These are phyloP conservation scores for Xanthorhoe spadicearia DNA, from an alignment of 2,888 invertebrate species.

Conservation along the genomic window DNA sequence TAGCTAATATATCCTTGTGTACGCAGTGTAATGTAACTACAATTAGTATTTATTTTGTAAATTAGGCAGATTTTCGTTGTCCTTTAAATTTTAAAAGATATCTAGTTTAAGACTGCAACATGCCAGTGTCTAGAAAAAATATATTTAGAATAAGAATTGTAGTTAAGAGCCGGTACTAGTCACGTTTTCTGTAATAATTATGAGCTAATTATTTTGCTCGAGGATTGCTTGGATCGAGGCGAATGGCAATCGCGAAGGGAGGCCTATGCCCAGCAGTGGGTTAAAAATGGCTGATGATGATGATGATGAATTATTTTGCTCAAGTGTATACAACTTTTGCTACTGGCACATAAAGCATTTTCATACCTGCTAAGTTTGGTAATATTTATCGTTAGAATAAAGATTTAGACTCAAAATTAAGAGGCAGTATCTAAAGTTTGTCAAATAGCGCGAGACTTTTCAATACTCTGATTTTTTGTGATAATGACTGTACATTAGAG, in stretches of 20 bases:
- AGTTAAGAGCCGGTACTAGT: slow-evolving; percentile 79
- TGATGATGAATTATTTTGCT: slow-evolving; percentile 71
- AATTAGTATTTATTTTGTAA: slow-evolving; percentile 44
- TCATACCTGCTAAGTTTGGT: slow-evolving; percentile 8
- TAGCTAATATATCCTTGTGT: slow-evolving; percentile 68
- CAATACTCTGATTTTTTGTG: slow-evolving; percentile 21
- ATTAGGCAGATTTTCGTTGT: slow-evolving; percentile 35
- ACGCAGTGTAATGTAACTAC: slow-evolving; percentile 40
- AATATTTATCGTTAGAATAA: slow-evolving; percentile 8
- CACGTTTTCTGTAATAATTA: slow-evolving; percentile 65
- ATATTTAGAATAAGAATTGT: slow-evolving; percentile 64
- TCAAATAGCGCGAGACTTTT: not conserved
- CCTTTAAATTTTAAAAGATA: slow-evolving; percentile 36
- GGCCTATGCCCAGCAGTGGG: too few relatives aligned
- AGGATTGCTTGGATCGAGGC: too few relatives aligned
- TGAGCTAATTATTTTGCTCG: slow-evolving; percentile 74
- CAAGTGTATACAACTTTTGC: slow-evolving; percentile 56
- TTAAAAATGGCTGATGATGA: too few relatives aligned
- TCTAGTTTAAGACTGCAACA: slow-evolving; percentile 70
- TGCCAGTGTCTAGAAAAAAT: slow-evolving; percentile 75
- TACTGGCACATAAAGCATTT: slow-evolving; percentile 36
- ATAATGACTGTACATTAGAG: slow-evolving; percentile 37
- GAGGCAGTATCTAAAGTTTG: not conserved
- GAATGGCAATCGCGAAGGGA: too few relatives aligned
- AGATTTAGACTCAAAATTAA: not conserved